Conservation (phyloP, 2,797 vertebrate species). For the Crypturellus tataupa region DNA sequence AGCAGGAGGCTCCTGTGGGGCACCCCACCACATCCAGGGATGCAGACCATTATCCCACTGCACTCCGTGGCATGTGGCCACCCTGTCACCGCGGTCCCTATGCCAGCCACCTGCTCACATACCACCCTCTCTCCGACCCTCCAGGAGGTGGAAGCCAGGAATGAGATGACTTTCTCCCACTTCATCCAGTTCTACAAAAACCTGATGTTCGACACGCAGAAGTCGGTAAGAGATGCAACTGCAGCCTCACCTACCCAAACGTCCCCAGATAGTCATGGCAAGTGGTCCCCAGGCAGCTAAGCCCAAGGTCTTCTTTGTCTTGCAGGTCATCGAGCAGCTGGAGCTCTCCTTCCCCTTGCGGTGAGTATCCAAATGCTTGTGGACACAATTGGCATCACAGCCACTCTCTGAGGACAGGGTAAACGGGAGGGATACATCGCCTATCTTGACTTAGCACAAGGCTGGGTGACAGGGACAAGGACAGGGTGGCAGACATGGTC, state of each 20-base stretch:
- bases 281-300: neutral
- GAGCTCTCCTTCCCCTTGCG: slow-evolving; percentile 89
- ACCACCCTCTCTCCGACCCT: neutral
- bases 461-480: too few relatives aligned
- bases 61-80: neutral
- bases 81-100: too few relatives aligned
- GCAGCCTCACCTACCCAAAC: rapidly evolving
- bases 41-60: neutral
- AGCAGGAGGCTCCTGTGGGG: rapidly evolving
- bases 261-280: rapidly evolving
- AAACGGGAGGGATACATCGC: too few relatives aligned
- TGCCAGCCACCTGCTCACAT: neutral
- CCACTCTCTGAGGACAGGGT: neutral
- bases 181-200: slow-evolving; percentile 91
- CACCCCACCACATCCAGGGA: neutral
- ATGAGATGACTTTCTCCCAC: slow-evolving; percentile 85
- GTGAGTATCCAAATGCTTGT: slow-evolving; percentile 66
- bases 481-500: neutral
- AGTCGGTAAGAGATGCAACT: slow-evolving; percentile 80
- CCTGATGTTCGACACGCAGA: slow-evolving; percentile 90
- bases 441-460: neutral
- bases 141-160: slow-evolving; percentile 89
- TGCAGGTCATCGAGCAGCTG: slow-evolving; percentile 90
- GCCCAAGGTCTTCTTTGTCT: neutral
- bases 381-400: too few relatives aligned